A percentile compares a stretch with the other conserved stretches of the same genome.
phyloP scores from a whole-genome alignment of 2,113 vertebrate genomes.

The Telmatochromis brichardi region DNA sequence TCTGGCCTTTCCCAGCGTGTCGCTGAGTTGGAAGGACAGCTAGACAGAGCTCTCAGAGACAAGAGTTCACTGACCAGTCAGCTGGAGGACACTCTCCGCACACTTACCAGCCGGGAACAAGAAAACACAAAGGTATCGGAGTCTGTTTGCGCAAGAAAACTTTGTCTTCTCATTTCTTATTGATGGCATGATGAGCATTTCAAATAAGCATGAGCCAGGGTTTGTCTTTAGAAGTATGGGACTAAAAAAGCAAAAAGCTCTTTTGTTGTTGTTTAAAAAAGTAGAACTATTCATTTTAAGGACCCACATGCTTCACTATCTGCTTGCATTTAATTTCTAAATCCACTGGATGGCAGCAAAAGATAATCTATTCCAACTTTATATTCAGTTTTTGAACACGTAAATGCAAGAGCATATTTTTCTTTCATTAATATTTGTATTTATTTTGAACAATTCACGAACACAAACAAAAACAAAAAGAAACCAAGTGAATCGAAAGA shows the following conservation, averaged over 20 bases:
- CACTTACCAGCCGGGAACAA: constrained; percentile 72
- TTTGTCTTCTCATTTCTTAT: background rate
- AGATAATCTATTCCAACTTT: background rate
- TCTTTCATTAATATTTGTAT: background rate
- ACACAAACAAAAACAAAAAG: background rate
- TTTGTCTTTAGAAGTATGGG: background rate
- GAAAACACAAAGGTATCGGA: constrained; percentile 77
- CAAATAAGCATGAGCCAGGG: background rate
- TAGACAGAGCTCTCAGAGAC: constrained; percentile 76
- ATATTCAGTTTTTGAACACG: background rate
- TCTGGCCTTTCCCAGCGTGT: constrained; percentile 75
- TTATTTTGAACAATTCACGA: background rate
- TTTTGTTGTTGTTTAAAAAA: background rate
- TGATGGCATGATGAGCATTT: background rate
- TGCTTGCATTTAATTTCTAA: background rate
- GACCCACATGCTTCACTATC: background rate
- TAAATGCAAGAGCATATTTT: background rate
- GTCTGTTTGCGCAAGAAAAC: background rate
- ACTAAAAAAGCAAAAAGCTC: background rate
- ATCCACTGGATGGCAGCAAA: constrained; percentile 61
- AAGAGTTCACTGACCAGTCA: constrained; percentile 74
- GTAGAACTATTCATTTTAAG: background rate
- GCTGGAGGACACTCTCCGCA: constrained; percentile 76
- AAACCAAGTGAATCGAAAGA: background rate
- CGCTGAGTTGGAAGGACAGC: constrained; percentile 73